Conservation (phyloP, 2,113 vertebrate species). For the Pelmatolapia mariae region DNA sequence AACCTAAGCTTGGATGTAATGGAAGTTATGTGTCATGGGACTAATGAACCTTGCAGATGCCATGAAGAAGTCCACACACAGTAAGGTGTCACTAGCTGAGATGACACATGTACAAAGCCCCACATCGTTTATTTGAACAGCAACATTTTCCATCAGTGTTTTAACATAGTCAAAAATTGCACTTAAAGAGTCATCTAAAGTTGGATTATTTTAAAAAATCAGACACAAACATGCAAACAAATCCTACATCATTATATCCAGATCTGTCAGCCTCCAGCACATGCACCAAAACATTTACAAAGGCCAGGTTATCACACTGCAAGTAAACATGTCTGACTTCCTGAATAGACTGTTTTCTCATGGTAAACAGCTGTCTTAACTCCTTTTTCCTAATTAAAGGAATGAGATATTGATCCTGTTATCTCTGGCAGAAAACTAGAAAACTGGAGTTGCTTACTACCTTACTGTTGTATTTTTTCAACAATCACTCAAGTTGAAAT, state of each 20-base stretch:
- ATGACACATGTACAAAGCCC: not conserved
- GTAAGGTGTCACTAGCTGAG: not conserved
- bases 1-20: not conserved
- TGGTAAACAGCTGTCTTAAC: not conserved
- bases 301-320: not conserved
- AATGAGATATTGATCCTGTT: not conserved
- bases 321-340: not conserved
- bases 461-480: not conserved
- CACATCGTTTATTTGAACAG: not conserved
- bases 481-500: not conserved
- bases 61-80: not conserved
- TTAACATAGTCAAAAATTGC: not conserved
- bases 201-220: not conserved
- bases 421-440: not conserved
- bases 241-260: not conserved
- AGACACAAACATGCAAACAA: not conserved
- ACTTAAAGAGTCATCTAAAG: not conserved
- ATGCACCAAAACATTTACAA: not conserved
- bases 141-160: not conserved
- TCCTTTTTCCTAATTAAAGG: not conserved
- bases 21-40: not conserved
- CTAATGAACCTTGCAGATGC: not conserved
- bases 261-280: not conserved
- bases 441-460: not conserved
- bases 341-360: not conserved